These are phyloP conservation scores for Lymantria monacha DNA, from an alignment of 2,888 invertebrate genomes.

Conservation along the genomic window DNA sequence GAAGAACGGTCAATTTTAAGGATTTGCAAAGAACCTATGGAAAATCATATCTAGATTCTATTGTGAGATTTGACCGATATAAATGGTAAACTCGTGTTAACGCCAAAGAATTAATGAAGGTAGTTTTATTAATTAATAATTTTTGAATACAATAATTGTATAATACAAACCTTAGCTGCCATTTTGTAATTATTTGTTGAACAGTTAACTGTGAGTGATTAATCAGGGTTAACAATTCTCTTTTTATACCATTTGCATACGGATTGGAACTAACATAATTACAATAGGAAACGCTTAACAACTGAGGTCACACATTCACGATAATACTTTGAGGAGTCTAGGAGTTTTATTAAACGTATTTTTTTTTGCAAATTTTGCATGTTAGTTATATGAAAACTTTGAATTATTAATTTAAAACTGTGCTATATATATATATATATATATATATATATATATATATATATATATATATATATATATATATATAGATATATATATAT, in stretches of 20 bases:
- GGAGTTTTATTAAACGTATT: neutral
- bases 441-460: too few relatives aligned
- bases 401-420: too few relatives aligned
- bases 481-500: too few relatives aligned
- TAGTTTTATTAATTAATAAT: too few relatives aligned
- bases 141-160: neutral
- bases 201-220: conserved; percentile 74
- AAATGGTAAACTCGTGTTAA: too few relatives aligned
- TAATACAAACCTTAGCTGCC: conserved; percentile 68
- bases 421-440: too few relatives aligned
- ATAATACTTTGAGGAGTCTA: neutral
- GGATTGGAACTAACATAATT: conserved; percentile 57
- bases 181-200: conserved; percentile 67
- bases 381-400: neutral
- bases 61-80: too few relatives aligned
- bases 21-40: too few relatives aligned
- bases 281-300: conserved; percentile 69
- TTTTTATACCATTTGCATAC: conserved; percentile 60
- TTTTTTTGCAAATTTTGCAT: neutral
- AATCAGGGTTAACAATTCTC: conserved; percentile 49
- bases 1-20: too few relatives aligned
- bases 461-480: too few relatives aligned
- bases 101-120: too few relatives aligned
- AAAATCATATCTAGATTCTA: too few relatives aligned
- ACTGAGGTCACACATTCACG: conserved; percentile 56